A percentile compares a stretch with the other conserved stretches of the same genome.
Conservation (phyloP, 2,888 invertebrate species). For the Gastrophysa polygoni region DNA sequence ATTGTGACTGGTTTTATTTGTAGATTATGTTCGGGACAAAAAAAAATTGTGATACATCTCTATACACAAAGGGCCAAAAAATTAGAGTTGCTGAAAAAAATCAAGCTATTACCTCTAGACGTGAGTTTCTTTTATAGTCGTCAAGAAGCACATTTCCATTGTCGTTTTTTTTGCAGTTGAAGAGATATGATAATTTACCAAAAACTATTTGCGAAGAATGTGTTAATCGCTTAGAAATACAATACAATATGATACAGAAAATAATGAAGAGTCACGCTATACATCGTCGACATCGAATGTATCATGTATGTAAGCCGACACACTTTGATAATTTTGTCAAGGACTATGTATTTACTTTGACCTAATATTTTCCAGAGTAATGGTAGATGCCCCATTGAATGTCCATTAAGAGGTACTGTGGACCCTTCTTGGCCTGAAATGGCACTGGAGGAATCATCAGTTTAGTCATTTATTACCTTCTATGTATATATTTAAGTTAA, state of each 20-base stretch:
- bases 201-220: constrained; percentile 70
- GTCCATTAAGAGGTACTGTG: constrained; percentile 48
- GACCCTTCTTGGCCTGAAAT: constrained; percentile 40
- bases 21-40: constrained; percentile 85
- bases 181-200: constrained; percentile 63
- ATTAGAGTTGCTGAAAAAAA: constrained; percentile 77
- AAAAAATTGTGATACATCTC: constrained; percentile 81
- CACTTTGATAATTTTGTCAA: too few relatives aligned
- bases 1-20: constrained; percentile 84
- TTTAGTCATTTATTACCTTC: constrained; percentile 7
- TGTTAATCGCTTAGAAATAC: constrained; percentile 62
- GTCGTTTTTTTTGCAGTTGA: too few relatives aligned
- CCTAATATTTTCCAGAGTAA: constrained; percentile 44
- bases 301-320: too few relatives aligned
- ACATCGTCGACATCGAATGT: constrained; percentile 49
- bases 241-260: constrained; percentile 61
- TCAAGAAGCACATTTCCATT: too few relatives aligned
- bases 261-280: constrained; percentile 56
- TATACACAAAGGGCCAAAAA: constrained; percentile 81
- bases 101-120: constrained; percentile 80
- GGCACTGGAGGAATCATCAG: constrained; percentile 23
- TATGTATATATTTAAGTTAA: constrained; percentile 7
- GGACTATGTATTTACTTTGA: neutral
- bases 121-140: constrained; percentile 61
- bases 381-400: constrained; percentile 52